phyloP scores from a whole-genome alignment of 2,113 vertebrate species.

The Ursus arctos region DNA sequence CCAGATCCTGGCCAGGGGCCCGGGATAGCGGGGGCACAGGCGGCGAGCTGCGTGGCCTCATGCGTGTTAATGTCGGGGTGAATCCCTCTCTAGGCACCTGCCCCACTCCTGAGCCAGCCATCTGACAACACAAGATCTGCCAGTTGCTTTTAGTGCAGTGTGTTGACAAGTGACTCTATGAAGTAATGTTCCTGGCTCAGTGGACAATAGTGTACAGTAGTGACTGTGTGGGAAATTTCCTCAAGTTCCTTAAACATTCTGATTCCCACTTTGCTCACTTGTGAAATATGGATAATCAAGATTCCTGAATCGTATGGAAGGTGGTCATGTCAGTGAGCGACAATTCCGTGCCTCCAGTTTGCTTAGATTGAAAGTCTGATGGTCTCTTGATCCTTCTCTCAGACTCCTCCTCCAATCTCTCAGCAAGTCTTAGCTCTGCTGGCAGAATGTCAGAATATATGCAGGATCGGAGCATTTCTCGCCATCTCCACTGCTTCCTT shows the following conservation, averaged over 20 bases:
- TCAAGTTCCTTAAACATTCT: background rate
- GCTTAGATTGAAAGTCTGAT: background rate
- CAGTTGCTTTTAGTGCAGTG: conserved; percentile 16
- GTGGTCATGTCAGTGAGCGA: background rate
- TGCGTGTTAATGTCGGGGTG: background rate
- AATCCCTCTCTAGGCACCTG: background rate
- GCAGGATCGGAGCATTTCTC: background rate
- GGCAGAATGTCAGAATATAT: background rate
- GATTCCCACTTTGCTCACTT: background rate
- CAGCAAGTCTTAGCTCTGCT: background rate
- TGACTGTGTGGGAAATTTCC: background rate
- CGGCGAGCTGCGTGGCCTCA: background rate
- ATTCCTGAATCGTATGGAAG: background rate
- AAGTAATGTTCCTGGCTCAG: background rate
- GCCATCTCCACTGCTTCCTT: background rate
- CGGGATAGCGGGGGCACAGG: background rate
- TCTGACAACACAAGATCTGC: background rate
- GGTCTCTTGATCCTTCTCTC: background rate
- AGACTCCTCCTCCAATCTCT: background rate
- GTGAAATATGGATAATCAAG: background rate
- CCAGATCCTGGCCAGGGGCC: background rate
- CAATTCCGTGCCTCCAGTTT: background rate
- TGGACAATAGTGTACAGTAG: background rate
- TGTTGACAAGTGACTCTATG: conserved; percentile 3
- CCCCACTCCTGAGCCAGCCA: background rate